phyloP scores from a whole-genome alignment of 2,888 invertebrate species.

The Bellardia bayeri region DNA sequence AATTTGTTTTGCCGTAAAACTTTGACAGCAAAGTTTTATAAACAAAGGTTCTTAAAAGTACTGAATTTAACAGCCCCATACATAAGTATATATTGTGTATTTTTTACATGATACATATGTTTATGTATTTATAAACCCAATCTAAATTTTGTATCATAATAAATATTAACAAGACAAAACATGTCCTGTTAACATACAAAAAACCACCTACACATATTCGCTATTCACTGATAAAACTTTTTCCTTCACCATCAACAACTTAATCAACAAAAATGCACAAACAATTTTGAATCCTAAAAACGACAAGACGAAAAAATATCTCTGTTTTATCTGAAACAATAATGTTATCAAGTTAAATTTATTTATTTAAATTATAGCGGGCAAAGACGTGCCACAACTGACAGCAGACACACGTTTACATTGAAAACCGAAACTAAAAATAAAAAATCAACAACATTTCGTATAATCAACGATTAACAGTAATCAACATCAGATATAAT shows the following conservation, averaged over 20 bases:
- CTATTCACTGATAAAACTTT: constrained; percentile 8
- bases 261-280: constrained; percentile 17
- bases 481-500: constrained; percentile 44
- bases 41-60: too few relatives aligned
- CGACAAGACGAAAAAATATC: constrained; percentile 14
- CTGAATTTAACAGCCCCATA: too few relatives aligned
- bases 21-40: too few relatives aligned
- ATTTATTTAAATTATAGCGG: constrained; percentile 65
- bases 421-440: background rate
- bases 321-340: background rate
- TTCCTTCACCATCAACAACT: constrained; percentile 23
- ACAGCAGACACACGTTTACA: constrained; percentile 70
- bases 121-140: too few relatives aligned
- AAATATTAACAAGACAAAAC: background rate
- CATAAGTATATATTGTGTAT: too few relatives aligned
- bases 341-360: constrained; percentile 54
- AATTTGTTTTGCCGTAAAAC: too few relatives aligned
- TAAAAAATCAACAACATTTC: constrained; percentile 41
- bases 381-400: constrained; percentile 62
- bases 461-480: constrained; percentile 45
- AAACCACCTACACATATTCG: background rate
- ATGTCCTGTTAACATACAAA: background rate
- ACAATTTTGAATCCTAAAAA: constrained; percentile 22
- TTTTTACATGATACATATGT: too few relatives aligned
- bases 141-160: too few relatives aligned